phyloP scores from a whole-genome alignment of 2,888 invertebrate genomes.

The Sturmia bella region DNA sequence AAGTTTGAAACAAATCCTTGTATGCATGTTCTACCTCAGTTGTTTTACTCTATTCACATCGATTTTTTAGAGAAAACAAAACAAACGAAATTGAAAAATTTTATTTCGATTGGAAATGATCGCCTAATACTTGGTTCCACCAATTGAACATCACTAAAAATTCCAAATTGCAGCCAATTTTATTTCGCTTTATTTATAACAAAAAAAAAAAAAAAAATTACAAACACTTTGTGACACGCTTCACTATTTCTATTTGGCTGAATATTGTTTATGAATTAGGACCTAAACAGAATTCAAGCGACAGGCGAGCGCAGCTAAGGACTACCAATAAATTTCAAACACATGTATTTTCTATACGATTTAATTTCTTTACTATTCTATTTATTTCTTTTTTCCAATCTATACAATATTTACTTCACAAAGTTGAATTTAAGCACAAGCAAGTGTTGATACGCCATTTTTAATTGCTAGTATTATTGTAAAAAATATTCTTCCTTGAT shows the following conservation, averaged over 20 bases:
- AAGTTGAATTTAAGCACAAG: too few relatives aligned
- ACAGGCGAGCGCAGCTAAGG: too few relatives aligned
- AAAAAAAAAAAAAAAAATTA: background rate
- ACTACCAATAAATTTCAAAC: too few relatives aligned
- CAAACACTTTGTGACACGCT: slow-evolving; percentile 30
- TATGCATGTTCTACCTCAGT: slow-evolving; percentile 52
- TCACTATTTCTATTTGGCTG: slow-evolving; percentile 29
- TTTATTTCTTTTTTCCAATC: too few relatives aligned
- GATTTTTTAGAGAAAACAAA: slow-evolving; percentile 6
- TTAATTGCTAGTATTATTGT: too few relatives aligned
- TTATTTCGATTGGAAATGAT: slow-evolving; percentile 40
- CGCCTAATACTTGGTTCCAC: slow-evolving; percentile 65
- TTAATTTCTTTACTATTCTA: too few relatives aligned
- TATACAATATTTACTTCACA: too few relatives aligned
- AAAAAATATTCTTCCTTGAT: too few relatives aligned
- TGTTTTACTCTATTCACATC: slow-evolving; percentile 26
- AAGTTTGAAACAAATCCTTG: slow-evolving; percentile 44
- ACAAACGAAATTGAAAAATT: background rate
- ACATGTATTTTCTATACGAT: too few relatives aligned
- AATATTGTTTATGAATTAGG: background rate
- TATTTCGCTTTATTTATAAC: slow-evolving; percentile 28
- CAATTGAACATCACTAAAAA: slow-evolving; percentile 51
- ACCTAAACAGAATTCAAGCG: slow-evolving; percentile 10
- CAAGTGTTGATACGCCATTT: too few relatives aligned
- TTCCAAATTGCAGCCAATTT: slow-evolving; percentile 13